A percentile compares a stretch with the other conserved stretches of the same genome.
Conservation (phyloP, 2,888 invertebrate species). For the Bellardia pandia region DNA sequence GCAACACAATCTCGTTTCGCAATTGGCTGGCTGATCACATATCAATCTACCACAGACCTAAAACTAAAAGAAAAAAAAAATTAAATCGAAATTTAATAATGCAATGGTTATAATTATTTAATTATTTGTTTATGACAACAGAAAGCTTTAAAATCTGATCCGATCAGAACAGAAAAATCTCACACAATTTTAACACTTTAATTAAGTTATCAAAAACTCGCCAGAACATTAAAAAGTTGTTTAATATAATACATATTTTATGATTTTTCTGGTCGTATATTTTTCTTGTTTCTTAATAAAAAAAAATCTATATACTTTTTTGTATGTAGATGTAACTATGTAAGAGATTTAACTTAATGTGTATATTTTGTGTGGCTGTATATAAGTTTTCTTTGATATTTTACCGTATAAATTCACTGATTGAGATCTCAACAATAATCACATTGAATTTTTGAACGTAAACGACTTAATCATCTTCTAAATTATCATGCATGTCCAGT, state of each 20-base stretch:
- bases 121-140: neutral
- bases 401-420: constrained; percentile 57
- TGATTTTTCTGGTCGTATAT: neutral
- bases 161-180: neutral
- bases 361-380: neutral
- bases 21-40: constrained; percentile 57
- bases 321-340: neutral
- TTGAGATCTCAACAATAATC: constrained; percentile 66
- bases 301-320: neutral
- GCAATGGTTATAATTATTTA: neutral
- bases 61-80: neutral
- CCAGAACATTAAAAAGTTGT: neutral
- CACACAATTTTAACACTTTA: neutral
- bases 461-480: constrained; percentile 62
- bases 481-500: constrained; percentile 62
- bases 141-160: neutral
- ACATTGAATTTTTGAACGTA: constrained; percentile 56
- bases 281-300: neutral
- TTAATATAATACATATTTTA: constrained; percentile 4
- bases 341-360: constrained; percentile 6
- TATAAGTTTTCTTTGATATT: constrained; percentile 49
- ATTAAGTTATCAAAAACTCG: constrained; percentile 34
- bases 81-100: neutral
- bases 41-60: constrained; percentile 20
- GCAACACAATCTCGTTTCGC: constrained; percentile 22